Evolutionary conservation across 2,113 vertebrate species (phyloP), one percentile per base, ranked within the genome.

Genomic region (Dasyornis broadbenti): DNA sequence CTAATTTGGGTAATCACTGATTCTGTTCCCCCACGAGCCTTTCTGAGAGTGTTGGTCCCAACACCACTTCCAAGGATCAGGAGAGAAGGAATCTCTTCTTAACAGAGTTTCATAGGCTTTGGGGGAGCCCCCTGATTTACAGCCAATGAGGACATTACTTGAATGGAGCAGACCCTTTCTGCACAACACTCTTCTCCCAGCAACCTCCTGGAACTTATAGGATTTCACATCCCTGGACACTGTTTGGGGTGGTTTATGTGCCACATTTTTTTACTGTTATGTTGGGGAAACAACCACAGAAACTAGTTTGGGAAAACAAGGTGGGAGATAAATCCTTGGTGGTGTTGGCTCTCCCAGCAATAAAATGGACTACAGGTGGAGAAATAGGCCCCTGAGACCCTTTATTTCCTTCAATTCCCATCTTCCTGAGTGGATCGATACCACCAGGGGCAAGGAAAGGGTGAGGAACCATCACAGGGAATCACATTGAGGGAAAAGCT

Each of bases 1-100:
- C 96, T 94, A 97, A 97, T 97, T 95, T 86, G 94, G 63, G 47
- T 92, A 97, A 96, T 97, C 88, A 82, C n/a, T 83, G 92, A 63
- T 60, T 95, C 92, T 80, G 52, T 92, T 96, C 82, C 93, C 88
- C 76, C 79, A 68, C 93, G 80, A 94, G 82, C 70, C 53, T 88
- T 86, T 88, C 87, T 78, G 72, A 92, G 94, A 85, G 70, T 52
- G 1, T 20, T 24, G 76, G 79, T 52, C 76, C 53, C 65, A 82
- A 39, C 16, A n/a, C 45, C 59, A 42, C 35, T 75, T 75, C 83
- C 7, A 26, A 49, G 82, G 63, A 69, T 76, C 53, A 53, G n/a
- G 73, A 70, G 59, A 37, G 64, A 39, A 28, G 86, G 81, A 68
- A 68, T 35, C 24, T 80, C 72, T 44, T 76, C 47, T 33, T 70